A percentile compares a stretch with the other conserved stretches of the same genome.
phyloP scores from a whole-genome alignment of 2,797 vertebrate species.

The Acanthiza pusilla region DNA sequence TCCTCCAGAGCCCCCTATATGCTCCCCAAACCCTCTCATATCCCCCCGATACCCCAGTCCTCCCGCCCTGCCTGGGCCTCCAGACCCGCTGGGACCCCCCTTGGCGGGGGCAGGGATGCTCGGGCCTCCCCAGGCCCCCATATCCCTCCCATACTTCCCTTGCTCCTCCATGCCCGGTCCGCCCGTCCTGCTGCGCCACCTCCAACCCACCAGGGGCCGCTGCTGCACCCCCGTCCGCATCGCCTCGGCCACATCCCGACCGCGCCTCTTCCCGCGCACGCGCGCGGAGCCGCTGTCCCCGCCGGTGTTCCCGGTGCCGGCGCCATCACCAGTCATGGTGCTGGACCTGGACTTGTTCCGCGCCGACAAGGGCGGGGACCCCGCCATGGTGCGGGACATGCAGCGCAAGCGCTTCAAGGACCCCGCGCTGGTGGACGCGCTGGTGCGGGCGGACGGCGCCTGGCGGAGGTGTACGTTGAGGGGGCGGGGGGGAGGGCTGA shows the following conservation, averaged over 20 bases:
- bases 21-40: not conserved
- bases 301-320: not conserved
- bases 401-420: slow-evolving; percentile 94
- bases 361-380: slow-evolving; percentile 92
- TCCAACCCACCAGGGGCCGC: not conserved
- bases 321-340: slow-evolving; percentile 76
- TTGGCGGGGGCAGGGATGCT: not conserved
- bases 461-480: slow-evolving; percentile 91
- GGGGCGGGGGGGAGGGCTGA: not conserved
- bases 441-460: slow-evolving; percentile 85
- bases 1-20: not conserved
- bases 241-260: no score
- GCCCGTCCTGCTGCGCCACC: not conserved
- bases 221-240: not conserved
- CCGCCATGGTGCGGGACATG: slow-evolving; percentile 82
- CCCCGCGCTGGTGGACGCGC: slow-evolving; percentile 87
- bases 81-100: not conserved
- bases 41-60: not conserved
- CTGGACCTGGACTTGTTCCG: slow-evolving; percentile 92
- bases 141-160: not conserved
- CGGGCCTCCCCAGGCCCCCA: no score
- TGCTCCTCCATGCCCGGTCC: accelerated
- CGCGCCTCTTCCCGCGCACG: not conserved
- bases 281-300: not conserved
- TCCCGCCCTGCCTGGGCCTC: no score